Base-by-base conservation (phyloP, 1,140 invertebrate genomes). In the Drosophila setifemur region DNA sequence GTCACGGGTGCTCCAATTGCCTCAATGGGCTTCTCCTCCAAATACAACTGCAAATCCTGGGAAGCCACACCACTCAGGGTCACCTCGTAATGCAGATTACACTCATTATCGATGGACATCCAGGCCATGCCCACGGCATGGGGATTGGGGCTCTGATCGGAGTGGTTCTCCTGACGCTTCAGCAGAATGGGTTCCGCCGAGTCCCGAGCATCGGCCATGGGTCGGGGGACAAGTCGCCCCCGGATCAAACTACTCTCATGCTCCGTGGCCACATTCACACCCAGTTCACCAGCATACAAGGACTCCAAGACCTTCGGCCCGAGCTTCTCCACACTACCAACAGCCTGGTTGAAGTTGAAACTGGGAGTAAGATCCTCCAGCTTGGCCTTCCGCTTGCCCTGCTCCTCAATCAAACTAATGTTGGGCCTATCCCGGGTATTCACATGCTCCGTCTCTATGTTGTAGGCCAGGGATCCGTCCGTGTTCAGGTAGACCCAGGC, bases 11-110 rank as follows among this genome's bases (percentile, higher is more conserved):
- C 94, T 1, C 93, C 93, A 23, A 93, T 92, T 0, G 93, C 93
- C 53, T 93, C 77, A 29, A 93, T 91, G 0, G 94, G 94, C 54
- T 94, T 92, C 35, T 95, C 92, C 69, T 95, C 93, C 47, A 95
- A 35, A 58, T 93, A 94, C 0, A 95, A 86, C 37, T 93, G 90
- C 29, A 94, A 69, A 8, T 90, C 91, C 33, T 90, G 91, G 2
- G 91, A 82, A 2, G 89, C 67, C 11, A 90, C 55, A 2, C 88
- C 89, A 16, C 66, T 91, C 8, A 92, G 35, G 1, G 91, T 91
- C 14, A 97, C 92, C 89, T 97, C 96, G 77, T 97, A 98, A 82
- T 97, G 95, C 1, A 97, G 90, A 67, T 94, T 94, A 88, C 96
- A 98, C 29, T 96, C 93, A 1, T 93, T 92, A 85, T 97, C 96